These are phyloP conservation scores for Holothuria glaberrima DNA, from an alignment of 35 echinoderm and acorn worm species.

Conservation along the genomic window DNA sequence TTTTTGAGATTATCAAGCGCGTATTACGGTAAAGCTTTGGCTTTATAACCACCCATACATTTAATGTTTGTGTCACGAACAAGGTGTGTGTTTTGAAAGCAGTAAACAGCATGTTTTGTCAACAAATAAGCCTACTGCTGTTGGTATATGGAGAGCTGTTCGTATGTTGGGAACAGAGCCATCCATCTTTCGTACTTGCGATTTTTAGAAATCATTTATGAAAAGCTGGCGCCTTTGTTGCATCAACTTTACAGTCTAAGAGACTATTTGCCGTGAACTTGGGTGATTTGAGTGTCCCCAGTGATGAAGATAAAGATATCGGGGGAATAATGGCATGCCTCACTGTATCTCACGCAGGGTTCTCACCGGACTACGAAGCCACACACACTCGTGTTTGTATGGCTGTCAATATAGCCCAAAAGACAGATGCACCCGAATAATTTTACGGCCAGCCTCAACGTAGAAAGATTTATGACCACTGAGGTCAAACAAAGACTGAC, in stretches of 20 bases:
- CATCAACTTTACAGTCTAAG: conserved; percentile 9
- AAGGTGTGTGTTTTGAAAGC: too few species aligned
- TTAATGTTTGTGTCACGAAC: too few species aligned
- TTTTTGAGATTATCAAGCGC: too few species aligned
- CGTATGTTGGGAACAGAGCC: too few species aligned
- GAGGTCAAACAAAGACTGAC: conserved; percentile 33
- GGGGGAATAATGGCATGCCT: conserved; percentile 11
- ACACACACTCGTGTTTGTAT: conserved; percentile 22
- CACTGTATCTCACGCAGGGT: neutral
- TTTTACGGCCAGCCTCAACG: conserved; percentile 13
- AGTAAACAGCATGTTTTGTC: too few species aligned
- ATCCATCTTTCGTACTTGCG: too few species aligned
- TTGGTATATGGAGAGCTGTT: too few species aligned
- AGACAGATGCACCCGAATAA: conserved; percentile 33
- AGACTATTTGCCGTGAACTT: neutral
- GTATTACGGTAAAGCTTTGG: too few species aligned
- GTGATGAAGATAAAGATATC: neutral
- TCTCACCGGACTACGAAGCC: conserved; percentile 7
- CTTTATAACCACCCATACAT: too few species aligned
- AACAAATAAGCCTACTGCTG: too few species aligned
- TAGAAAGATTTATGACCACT: neutral
- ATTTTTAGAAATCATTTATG: too few species aligned
- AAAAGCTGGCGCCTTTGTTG: conserved; percentile 46
- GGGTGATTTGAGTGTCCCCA: neutral
- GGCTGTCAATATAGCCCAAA: neutral